Evolutionary conservation across 2,797 vertebrate species (phyloP).

Genomic region (Nothura maculosa): DNA sequence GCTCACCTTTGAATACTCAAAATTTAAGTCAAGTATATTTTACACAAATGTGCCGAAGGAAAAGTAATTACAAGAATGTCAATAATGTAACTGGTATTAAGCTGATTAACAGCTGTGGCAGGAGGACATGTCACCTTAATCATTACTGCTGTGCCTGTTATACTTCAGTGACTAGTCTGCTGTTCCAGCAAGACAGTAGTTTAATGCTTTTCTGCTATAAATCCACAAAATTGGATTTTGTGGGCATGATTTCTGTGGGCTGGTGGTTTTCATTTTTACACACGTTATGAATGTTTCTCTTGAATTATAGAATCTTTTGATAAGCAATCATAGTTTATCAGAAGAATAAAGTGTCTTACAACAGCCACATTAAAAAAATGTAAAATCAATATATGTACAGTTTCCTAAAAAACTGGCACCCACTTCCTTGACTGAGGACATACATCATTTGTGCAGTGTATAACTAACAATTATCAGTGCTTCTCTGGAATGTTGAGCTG

Average conservation of each 20-base stretch:
- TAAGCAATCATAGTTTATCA: slow-evolving; percentile 87
- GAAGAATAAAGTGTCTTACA: slow-evolving; percentile 85
- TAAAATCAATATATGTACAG: slow-evolving; percentile 88
- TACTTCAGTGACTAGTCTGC: slow-evolving; percentile 78
- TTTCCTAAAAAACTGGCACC: slow-evolving; percentile 84
- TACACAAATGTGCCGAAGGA: slow-evolving; percentile 78
- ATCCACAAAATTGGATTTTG: slow-evolving; percentile 88
- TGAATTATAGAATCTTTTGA: slow-evolving; percentile 88
- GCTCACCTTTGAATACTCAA: slow-evolving; percentile 69
- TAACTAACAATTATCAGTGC: slow-evolving; percentile 84
- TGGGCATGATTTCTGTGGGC: slow-evolving; percentile 84
- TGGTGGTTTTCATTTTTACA: slow-evolving; percentile 83
- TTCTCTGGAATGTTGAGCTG: slow-evolving; percentile 77
- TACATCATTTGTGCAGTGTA: slow-evolving; percentile 79
- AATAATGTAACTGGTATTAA: slow-evolving; percentile 84
- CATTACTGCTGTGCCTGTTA: slow-evolving; percentile 81
- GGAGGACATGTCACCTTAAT: slow-evolving; percentile 79
- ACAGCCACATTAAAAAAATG: slow-evolving; percentile 85
- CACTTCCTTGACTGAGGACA: slow-evolving; percentile 75
- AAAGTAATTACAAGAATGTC: slow-evolving; percentile 86
- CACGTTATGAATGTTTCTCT: slow-evolving; percentile 84
- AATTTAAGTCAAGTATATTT: slow-evolving; percentile 84
- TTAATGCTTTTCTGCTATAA: slow-evolving; percentile 84
- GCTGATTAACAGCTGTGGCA: slow-evolving; percentile 85
- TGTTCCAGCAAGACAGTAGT: slow-evolving; percentile 80